Conservation (phyloP, 1,140 invertebrate species). For the Homarus americanus region DNA sequence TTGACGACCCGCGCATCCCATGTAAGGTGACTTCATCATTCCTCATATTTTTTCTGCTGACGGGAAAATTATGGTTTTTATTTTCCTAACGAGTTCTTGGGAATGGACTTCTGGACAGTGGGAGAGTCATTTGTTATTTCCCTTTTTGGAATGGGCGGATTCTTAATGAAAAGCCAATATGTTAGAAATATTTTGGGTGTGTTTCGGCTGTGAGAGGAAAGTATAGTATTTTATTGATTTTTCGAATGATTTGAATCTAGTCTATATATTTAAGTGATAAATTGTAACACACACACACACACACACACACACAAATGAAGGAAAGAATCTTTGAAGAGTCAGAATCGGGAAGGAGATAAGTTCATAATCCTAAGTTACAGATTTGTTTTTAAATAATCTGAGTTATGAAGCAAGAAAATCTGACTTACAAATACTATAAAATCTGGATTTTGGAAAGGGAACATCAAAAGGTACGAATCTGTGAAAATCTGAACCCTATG, state of each 20-base stretch:
- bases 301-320: too few species aligned
- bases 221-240: too few species aligned
- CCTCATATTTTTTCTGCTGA: conserved; percentile 6
- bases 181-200: background rate
- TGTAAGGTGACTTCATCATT: background rate
- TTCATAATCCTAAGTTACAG: too few species aligned
- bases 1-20: background rate
- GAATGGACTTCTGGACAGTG: background rate
- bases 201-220: background rate
- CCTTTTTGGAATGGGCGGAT: background rate
- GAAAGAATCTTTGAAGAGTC: too few species aligned
- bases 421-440: too few species aligned
- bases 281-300: too few species aligned
- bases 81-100: background rate
- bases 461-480: background rate
- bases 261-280: background rate
- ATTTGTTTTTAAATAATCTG: too few species aligned
- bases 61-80: background rate
- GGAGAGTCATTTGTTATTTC: background rate
- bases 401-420: too few species aligned
- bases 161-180: too few species aligned
- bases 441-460: too few species aligned
- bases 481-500: too few species aligned
- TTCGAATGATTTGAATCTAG: background rate
- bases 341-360: too few species aligned